Base-by-base conservation (phyloP, 2,113 vertebrate species). In the Gambusia holbrooki region DNA sequence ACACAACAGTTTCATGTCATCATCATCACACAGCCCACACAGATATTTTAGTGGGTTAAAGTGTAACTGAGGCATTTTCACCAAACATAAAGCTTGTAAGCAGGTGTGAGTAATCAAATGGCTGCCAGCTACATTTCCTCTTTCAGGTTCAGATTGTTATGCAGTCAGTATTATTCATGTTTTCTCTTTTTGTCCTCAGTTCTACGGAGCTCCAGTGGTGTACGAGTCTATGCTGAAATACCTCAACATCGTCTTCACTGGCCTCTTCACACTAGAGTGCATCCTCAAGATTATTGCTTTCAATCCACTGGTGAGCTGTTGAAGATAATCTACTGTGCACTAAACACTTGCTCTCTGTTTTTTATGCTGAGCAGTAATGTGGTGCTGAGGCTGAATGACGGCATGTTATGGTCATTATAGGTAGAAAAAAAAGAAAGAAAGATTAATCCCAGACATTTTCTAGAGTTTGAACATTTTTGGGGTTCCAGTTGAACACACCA, bases 251-350 rank as follows among this genome's bases (percentile, higher is more conserved):
- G 90, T 98, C 79, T 99, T 99, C 91, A 99, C 98, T 0, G 95
- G 96, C 62, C 96, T 99, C 93, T 99, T 99, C 93, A 98, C 97
- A 1, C 93, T 99, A 93, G 98, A 99, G 80, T 99, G 98, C 76
- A 93, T 97, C 86, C 93, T 99, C 91, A 99, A 99, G 94, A 96
- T 99, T 89, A 96, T 98, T 69, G 98, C 98, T 86, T 99, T 99
- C 71, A 98, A 97, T 76, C 96, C 96, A 35, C 93, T 99, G 96
- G 98, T 99, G 93, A 65, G 96, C 92, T 77, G 30, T 67, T 30
- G 17, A 25, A 33, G 66, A 63, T 54, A 54, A 32, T 58, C 70
- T 80, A 70, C 73, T 69, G 19, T 12, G 7, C 66, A 29, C 40
- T 22, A 9, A 48, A 75, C 60, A 11, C 63, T 3, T 63, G 65